phyloP scores from a whole-genome alignment of 2,113 vertebrate genomes.

The Chamaetylas fuelleborni region DNA sequence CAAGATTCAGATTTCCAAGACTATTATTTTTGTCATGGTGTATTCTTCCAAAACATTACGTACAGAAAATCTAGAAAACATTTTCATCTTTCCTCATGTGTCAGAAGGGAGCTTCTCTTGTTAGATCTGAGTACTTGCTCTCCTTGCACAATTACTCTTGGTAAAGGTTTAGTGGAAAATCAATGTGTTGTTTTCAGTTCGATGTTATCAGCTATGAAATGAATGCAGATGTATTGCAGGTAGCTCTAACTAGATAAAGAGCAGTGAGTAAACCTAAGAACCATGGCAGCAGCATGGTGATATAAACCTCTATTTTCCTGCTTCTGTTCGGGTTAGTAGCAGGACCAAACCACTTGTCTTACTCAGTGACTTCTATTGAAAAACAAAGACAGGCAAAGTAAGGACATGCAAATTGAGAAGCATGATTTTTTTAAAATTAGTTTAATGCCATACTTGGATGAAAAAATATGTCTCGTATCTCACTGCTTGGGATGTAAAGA shows the following conservation, averaged over 20 bases:
- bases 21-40: neutral
- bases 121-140: neutral
- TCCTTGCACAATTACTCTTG: neutral
- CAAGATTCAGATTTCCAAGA: neutral
- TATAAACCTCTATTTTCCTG: neutral
- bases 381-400: neutral
- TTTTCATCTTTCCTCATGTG: neutral
- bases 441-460: neutral
- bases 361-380: neutral
- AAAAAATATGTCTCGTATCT: neutral
- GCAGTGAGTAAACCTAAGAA: neutral
- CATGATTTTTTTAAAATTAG: neutral
- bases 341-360: neutral
- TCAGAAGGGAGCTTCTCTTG: neutral
- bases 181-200: neutral
- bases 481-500: neutral
- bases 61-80: neutral
- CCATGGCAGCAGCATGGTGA: neutral
- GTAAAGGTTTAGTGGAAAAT: neutral
- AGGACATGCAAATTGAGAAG: neutral
- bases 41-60: neutral
- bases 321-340: neutral
- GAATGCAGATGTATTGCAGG: neutral
- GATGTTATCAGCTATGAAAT: neutral
- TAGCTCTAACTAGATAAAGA: neutral